These are phyloP conservation scores for Xiphophorus birchmanni DNA, from an alignment of 2,797 vertebrate species.

Conservation along the genomic window DNA sequence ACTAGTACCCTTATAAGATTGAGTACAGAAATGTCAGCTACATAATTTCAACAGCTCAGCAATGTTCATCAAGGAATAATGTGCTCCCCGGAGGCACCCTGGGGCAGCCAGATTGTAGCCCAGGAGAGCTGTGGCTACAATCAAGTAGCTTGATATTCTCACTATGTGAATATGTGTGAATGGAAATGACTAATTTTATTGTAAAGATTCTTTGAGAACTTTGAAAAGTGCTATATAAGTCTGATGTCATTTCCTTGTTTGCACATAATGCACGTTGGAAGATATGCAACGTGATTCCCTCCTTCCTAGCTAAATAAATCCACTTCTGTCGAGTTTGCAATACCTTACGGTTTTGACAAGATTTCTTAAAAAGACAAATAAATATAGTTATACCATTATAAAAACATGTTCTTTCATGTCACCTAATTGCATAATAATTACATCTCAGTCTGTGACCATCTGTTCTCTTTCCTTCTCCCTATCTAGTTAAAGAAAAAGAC, in stretches of 20 bases:
- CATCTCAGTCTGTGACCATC: conserved; percentile 13
- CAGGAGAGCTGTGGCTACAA: too few relatives aligned
- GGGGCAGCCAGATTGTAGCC: too few relatives aligned
- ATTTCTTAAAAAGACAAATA: background rate
- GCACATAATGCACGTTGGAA: background rate
- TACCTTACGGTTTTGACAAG: background rate
- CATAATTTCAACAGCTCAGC: background rate
- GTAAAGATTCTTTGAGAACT: too few relatives aligned
- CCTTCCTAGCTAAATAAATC: conserved; percentile 7
- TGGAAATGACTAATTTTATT: too few relatives aligned
- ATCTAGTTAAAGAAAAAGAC: conserved; percentile 97
- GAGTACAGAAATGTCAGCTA: background rate
- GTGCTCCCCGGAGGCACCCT: background rate
- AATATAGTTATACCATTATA: background rate
- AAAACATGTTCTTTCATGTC: background rate
- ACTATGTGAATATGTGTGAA: too few relatives aligned
- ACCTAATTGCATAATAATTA: background rate
- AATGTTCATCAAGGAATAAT: background rate
- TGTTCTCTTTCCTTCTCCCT: conserved; percentile 19
- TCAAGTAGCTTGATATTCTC: too few relatives aligned
- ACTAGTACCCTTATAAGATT: conserved; percentile 23
- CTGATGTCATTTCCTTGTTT: background rate
- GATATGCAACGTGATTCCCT: background rate
- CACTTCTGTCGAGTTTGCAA: background rate
- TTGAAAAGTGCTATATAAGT: too few relatives aligned